Percentiles rank a stretch among this genome's conserved stretches.
phyloP scores from a whole-genome alignment of 2,113 vertebrate genomes.

The Sapajus apella region DNA sequence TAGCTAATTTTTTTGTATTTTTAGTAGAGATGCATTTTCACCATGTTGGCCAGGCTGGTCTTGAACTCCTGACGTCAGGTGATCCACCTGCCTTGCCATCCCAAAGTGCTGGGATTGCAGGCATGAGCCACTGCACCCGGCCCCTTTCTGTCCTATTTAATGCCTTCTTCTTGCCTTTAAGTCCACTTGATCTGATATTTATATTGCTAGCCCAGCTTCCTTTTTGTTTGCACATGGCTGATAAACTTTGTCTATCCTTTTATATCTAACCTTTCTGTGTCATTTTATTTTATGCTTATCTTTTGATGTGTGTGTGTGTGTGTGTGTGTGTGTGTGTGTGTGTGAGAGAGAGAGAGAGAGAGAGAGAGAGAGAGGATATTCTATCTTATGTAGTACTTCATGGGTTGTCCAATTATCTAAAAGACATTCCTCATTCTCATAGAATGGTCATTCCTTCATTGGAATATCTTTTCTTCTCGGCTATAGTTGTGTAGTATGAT shows the following conservation, averaged over 20 bases:
- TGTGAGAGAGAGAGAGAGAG: no score
- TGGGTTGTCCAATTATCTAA: background rate
- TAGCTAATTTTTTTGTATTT: no score
- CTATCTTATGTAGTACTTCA: background rate
- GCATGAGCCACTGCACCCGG: no score
- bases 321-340: background rate
- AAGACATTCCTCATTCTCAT: background rate
- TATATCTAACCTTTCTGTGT: constrained; percentile 57
- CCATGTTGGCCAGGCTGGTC: no score
- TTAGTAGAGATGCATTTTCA: no score
- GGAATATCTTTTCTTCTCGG: background rate
- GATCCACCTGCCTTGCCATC: no score
- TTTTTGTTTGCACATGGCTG: constrained; percentile 53
- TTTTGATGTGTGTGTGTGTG: background rate
- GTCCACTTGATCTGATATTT: constrained; percentile 43
- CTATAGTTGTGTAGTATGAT: background rate
- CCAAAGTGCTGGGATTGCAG: no score
- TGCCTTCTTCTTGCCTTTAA: background rate
- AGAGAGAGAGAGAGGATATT: background rate
- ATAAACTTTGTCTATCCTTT: constrained; percentile 62
- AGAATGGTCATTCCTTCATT: background rate
- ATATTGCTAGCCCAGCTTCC: constrained; percentile 10
- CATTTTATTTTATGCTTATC: constrained; percentile 57
- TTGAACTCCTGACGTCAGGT: no score
- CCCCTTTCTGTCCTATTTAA: constrained; percentile 21